Evolutionary conservation across 64 coral and sea anemone genomes (phyloP), one percentile per base, ranked within the genome.

Genomic region (Porites lutea): DNA sequence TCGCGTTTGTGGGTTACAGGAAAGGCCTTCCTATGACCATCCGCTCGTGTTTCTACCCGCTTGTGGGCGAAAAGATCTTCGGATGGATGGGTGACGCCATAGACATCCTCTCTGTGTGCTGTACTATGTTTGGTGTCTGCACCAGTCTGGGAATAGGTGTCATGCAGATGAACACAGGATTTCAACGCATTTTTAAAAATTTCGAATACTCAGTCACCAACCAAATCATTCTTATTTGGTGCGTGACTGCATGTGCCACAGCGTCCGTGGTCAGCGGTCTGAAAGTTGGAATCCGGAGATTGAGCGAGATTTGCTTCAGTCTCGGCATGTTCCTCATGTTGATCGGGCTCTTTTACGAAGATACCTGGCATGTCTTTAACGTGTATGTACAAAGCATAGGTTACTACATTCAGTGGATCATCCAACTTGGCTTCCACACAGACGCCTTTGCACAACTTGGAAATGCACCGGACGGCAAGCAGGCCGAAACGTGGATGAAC

Each of bases 51-150:
- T 95, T 95, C 88, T 77, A 95, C 54, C 93, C 93, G 13, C 69
- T 95, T 6, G 5, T 95, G 48, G 93, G 93, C 46, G 88, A 87
- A 4, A 91, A 83, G 65, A 82, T 95, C 23, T 95, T 60, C 65
- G 88, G 93, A 15, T 69, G 57, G 61, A 73, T 95, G 50, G 93
- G 93, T n/a, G 93, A 95, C 59, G 53, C 86, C 2, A 27, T 95
- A n/a, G 93, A 95, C 68, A 80, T 95, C 52, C 88, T 95, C 2
- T 87, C 93, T 1, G 88, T 95, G 14, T 61, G 79, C 14, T 90
- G 88, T 12, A 95, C 93, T 0, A 95, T 95, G 93, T 91, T 91
- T 66, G 93, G 93, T 10, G 93, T 95, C 1, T 95, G 93, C 23
- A 95, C 93, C 13, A 95, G 93, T 80, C 93, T 95, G 15, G 88